Evolutionary conservation across 2,797 vertebrate species (phyloP).

Genomic region (Platyrinchus mystaceus): DNA sequence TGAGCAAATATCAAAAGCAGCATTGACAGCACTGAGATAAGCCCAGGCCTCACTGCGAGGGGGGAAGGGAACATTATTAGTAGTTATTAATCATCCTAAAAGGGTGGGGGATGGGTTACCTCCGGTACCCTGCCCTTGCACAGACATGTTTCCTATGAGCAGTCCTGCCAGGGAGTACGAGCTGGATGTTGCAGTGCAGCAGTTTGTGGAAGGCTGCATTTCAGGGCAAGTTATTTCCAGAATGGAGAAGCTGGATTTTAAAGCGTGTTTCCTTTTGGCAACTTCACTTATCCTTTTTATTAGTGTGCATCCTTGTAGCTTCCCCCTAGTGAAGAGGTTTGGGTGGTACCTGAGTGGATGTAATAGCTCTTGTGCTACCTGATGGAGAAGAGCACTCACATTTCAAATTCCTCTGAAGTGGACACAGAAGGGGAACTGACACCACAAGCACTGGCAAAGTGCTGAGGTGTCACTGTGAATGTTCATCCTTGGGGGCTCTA

Average conservation of each 20-base stretch:
- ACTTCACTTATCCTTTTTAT: neutral
- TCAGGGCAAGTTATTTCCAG: neutral
- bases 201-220: neutral
- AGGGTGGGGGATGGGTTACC: neutral
- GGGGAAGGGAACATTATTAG: neutral
- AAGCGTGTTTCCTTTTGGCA: neutral
- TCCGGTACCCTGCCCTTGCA: neutral
- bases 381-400: neutral
- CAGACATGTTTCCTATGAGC: neutral
- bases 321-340: neutral
- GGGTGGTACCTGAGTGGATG: neutral
- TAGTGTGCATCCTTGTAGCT: neutral
- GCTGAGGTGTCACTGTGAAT: neutral
- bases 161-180: neutral
- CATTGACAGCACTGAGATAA: neutral
- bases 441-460: neutral
- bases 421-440: neutral
- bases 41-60: neutral
- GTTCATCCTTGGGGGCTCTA: neutral
- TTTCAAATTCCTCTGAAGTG: neutral
- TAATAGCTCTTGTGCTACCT: neutral
- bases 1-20: neutral
- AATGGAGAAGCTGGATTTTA: neutral
- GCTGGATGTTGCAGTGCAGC: neutral
- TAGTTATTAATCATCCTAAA: constrained; percentile 21